Percentiles rank a stretch among this genome's conserved stretches.
Conservation (phyloP, 2,113 vertebrate species). For the Phoenicopterus ruber region DNA sequence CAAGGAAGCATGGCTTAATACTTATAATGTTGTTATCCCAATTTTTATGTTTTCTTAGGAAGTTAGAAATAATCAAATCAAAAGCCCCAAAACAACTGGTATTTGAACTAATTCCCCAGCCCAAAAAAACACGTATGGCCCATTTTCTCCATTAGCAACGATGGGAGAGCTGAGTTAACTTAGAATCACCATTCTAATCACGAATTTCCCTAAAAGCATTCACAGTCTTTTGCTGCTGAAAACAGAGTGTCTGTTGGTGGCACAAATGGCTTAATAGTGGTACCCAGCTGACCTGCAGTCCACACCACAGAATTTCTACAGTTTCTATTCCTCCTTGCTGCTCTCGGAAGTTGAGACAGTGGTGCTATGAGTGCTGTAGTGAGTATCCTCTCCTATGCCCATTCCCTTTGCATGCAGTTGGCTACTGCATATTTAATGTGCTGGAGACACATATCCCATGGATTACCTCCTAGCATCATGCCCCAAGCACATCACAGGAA, state of each 20-base stretch:
- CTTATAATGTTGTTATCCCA: neutral
- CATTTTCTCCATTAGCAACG: neutral
- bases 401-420: slow-evolving; percentile 4
- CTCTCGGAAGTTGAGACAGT: neutral
- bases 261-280: neutral
- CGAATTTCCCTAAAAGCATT: neutral
- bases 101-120: neutral
- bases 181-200: neutral
- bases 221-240: neutral
- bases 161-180: neutral
- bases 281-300: neutral
- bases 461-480: neutral
- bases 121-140: neutral
- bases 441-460: neutral
- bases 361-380: neutral
- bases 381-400: neutral
- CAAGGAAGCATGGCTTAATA: neutral
- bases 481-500: neutral
- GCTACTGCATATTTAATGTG: neutral
- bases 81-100: neutral
- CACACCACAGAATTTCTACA: slow-evolving; percentile 4
- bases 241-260: slow-evolving; percentile 4
- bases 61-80: neutral
- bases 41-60: neutral
- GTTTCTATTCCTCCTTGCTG: neutral